A percentile compares a stretch with the other conserved stretches of the same genome.
Evolutionary conservation across 2,888 invertebrate species (phyloP).

Genomic region (Leucania comma): DNA sequence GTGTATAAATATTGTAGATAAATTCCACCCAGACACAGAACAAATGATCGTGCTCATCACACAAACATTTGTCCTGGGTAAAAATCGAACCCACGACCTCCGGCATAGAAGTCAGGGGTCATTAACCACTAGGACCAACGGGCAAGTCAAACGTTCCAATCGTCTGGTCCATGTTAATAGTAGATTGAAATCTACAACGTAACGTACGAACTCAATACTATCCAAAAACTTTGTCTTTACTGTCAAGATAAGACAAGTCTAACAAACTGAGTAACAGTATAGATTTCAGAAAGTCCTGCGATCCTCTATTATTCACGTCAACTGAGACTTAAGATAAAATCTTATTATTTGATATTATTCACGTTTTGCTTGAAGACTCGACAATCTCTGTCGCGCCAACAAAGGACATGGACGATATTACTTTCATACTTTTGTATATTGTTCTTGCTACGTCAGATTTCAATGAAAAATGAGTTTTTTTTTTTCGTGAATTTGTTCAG

Average conservation of each 20-base stretch:
- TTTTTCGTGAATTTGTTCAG: background rate
- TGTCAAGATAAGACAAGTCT: background rate
- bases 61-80: no score
- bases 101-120: no score
- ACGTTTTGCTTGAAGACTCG: constrained; percentile 12
- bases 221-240: background rate
- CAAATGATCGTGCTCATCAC: no score
- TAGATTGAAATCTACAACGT: no score
- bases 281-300: constrained; percentile 6
- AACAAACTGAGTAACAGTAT: constrained; percentile 11
- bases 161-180: no score
- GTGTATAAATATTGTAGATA: no score
- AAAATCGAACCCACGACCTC: no score
- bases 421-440: constrained; percentile 27
- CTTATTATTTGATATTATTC: constrained; percentile 17
- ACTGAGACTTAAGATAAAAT: constrained; percentile 7
- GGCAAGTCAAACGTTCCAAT: no score
- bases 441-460: constrained; percentile 20
- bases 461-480: constrained; percentile 26
- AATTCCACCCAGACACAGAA: no score
- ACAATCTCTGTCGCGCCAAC: constrained; percentile 9
- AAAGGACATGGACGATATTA: constrained; percentile 17
- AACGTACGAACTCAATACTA: no score
- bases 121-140: no score
- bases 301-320: constrained; percentile 13